phyloP scores from a whole-genome alignment of 2,888 invertebrate genomes.

The Trissolcus japonicus region DNA sequence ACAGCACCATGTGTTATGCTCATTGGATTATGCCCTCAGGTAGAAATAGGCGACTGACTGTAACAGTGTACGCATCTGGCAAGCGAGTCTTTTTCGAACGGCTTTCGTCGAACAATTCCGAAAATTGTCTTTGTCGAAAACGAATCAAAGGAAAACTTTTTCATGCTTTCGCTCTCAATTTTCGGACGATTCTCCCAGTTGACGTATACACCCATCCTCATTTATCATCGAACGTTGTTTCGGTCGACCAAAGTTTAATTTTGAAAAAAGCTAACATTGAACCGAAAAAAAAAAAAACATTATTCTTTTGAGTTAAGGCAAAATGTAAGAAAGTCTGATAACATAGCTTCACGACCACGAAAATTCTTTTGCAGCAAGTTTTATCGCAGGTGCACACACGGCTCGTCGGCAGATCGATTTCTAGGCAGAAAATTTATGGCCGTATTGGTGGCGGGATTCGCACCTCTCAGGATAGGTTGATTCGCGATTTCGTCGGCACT shows the following conservation, averaged over 20 bases:
- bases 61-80: conserved; percentile 53
- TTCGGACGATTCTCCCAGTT: conserved; percentile 20
- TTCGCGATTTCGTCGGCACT: conserved; percentile 43
- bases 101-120: conserved; percentile 47
- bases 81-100: conserved; percentile 44
- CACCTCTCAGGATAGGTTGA: conserved; percentile 42
- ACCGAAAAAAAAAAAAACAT: too few species aligned
- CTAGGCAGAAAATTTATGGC: conserved; percentile 48
- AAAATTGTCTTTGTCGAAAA: conserved; percentile 43
- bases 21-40: conserved; percentile 51
- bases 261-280: too few species aligned
- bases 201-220: background rate
- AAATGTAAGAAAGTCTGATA: too few species aligned
- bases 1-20: conserved; percentile 55
- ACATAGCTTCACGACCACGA: too few species aligned
- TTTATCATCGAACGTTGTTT: too few species aligned
- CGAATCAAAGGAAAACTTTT: background rate
- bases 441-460: conserved; percentile 36
- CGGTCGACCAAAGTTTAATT: too few species aligned
- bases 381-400: conserved; percentile 38
- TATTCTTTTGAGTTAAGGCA: too few species aligned
- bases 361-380: background rate
- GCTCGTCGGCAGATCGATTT: conserved; percentile 38
- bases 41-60: conserved; percentile 53
- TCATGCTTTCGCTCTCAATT: conserved; percentile 1